A percentile compares a stretch with the other conserved stretches of the same genome.
Conservation (phyloP, 2,888 invertebrate species). For the Tribolium freemani region DNA sequence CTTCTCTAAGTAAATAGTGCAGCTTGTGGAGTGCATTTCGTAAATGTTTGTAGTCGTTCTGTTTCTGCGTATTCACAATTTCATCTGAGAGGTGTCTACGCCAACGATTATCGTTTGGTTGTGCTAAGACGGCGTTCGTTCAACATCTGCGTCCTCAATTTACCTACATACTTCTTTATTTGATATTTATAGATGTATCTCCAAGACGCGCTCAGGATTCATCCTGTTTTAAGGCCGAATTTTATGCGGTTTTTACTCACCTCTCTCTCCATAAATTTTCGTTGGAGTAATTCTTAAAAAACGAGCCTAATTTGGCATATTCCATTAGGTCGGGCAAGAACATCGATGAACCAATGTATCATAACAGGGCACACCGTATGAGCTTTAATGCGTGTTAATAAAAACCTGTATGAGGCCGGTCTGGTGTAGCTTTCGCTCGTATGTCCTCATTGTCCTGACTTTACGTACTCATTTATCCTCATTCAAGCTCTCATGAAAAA, state of each 20-base stretch:
- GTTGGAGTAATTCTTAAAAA: conserved; percentile 28
- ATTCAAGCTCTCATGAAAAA: conserved; percentile 60
- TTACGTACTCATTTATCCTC: conserved; percentile 63
- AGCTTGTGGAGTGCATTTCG: conserved; percentile 26
- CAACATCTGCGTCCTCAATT: conserved; percentile 48
- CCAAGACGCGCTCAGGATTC: conserved; percentile 38
- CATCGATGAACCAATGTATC: conserved; percentile 31
- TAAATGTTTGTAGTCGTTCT: conserved; percentile 38
- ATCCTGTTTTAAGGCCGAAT: conserved; percentile 26
- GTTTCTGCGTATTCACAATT: conserved; percentile 34
- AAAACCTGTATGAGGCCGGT: conserved; percentile 58
- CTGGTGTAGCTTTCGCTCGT: conserved; percentile 56
- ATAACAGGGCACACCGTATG: conserved; percentile 39
- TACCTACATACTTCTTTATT: conserved; percentile 46
- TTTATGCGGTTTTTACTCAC: conserved; percentile 37
- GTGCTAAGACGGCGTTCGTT: conserved; percentile 12
- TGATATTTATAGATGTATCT: conserved; percentile 47
- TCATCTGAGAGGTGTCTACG: conserved; percentile 23
- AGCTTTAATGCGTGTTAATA: conserved; percentile 60
- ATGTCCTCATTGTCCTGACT: conserved; percentile 63
- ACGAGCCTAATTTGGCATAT: conserved; percentile 32
- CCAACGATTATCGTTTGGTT: conserved; percentile 12
- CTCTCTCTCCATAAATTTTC: conserved; percentile 30
- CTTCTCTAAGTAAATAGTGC: conserved; percentile 21
- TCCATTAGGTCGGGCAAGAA: conserved; percentile 30